phyloP scores from a whole-genome alignment of 2,113 vertebrate genomes.

The Lampris megalopsis region DNA sequence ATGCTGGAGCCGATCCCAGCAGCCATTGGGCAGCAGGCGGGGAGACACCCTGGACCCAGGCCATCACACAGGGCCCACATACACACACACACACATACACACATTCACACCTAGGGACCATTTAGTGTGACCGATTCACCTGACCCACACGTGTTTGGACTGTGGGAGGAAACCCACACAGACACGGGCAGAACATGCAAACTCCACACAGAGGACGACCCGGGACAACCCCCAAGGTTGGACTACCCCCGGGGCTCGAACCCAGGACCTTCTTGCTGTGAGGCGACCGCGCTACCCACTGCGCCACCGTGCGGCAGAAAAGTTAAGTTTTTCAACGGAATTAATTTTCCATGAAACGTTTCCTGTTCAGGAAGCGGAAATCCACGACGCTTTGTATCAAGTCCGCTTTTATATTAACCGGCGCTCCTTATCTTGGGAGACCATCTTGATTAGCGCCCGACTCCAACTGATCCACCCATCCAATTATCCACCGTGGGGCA shows the following conservation, averaged over 20 bases:
- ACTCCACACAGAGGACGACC: too few species aligned
- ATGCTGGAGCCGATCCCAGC: too few species aligned
- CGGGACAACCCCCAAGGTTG: too few species aligned
- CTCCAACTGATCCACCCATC: constrained; percentile 32
- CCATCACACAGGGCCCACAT: neutral
- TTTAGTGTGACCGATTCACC: neutral
- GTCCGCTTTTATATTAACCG: neutral
- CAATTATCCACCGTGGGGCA: constrained; percentile 22
- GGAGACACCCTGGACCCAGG: too few species aligned
- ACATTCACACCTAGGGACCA: neutral
- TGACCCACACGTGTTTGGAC: neutral
- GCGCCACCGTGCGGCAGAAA: too few species aligned
- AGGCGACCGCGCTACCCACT: too few species aligned
- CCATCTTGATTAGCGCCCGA: constrained; percentile 23
- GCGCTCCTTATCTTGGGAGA: constrained; percentile 15
- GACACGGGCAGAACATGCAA: too few species aligned
- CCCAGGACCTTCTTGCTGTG: too few species aligned
- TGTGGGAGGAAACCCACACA: too few species aligned
- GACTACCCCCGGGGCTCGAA: too few species aligned
- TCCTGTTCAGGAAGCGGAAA: neutral
- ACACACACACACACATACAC: neutral
- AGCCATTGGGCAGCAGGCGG: too few species aligned
- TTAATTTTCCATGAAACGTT: neutral
- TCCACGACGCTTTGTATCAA: neutral
- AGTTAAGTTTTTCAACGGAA: neutral